Evolutionary conservation across 2,797 vertebrate genomes (phyloP).

Genomic region (Argentina silus): DNA sequence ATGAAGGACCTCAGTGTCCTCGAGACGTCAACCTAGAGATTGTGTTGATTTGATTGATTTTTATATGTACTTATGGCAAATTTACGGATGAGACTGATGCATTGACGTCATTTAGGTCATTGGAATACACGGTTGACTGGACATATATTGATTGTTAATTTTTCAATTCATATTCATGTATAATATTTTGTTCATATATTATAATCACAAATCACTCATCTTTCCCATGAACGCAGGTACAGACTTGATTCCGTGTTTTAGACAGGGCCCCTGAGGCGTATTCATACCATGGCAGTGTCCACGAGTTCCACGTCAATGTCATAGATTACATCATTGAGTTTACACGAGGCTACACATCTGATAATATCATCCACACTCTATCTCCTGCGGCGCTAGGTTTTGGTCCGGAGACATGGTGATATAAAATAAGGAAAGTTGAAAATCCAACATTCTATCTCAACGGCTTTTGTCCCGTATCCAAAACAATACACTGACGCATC

Average conservation of each 20-base stretch:
- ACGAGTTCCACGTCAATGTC: not conserved
- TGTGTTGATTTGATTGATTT: not conserved
- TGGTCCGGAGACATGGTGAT: not conserved
- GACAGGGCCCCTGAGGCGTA: not conserved
- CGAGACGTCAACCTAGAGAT: not conserved
- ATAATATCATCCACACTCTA: not conserved
- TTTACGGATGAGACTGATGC: not conserved
- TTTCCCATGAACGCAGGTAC: slow-evolving; percentile 5
- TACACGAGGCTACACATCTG: slow-evolving; percentile 12
- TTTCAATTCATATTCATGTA: not conserved
- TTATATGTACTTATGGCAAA: not conserved
- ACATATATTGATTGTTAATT: not conserved
- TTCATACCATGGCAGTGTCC: slow-evolving; percentile 10
- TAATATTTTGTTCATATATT: not conserved
- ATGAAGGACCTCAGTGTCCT: not conserved
- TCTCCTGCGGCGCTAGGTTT: not conserved
- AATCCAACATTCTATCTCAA: not conserved
- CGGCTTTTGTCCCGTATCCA: not conserved
- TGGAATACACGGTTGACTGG: not conserved
- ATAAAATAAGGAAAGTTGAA: not conserved
- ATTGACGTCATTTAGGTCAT: not conserved
- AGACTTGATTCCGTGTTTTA: not conserved
- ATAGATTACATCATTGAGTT: slow-evolving; percentile 4
- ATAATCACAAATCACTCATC: not conserved
- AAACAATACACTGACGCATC: slow-evolving; percentile 41